phyloP scores from a whole-genome alignment of 1,140 invertebrate species.

The Heliconius hewitsoni region DNA sequence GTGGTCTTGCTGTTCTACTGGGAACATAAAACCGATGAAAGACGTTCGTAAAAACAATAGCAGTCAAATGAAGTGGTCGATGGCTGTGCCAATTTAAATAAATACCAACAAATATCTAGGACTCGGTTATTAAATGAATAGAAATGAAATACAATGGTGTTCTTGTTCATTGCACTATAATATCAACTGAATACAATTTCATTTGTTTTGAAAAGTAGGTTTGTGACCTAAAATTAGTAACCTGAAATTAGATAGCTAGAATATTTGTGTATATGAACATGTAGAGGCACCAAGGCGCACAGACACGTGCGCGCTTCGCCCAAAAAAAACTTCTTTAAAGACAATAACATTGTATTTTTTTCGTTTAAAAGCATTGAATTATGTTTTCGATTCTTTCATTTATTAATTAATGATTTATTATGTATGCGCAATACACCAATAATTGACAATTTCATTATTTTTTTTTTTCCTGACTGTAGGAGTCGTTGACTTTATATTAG shows the following conservation, averaged over 20 bases:
- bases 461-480: not conserved
- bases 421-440: too few relatives aligned
- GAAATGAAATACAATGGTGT: not conserved
- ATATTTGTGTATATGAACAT: not conserved
- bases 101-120: slow-evolving; percentile 2
- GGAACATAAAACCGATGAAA: slow-evolving; percentile 20
- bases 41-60: slow-evolving; percentile 6
- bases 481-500: not conserved
- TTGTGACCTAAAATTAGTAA: not conserved
- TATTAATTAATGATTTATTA: too few relatives aligned
- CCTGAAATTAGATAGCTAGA: not conserved
- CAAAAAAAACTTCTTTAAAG: too few relatives aligned
- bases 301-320: too few relatives aligned
- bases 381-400: too few relatives aligned
- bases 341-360: too few relatives aligned
- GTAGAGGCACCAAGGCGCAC: too few relatives aligned
- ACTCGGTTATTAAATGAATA: slow-evolving; percentile 9
- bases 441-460: not conserved
- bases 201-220: not conserved
- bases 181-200: not conserved
- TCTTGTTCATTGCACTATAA: not conserved
- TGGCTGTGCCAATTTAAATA: slow-evolving; percentile 10
- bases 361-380: too few relatives aligned
- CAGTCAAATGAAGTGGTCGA: not conserved
- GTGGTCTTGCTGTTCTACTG: slow-evolving; percentile 24